Evolutionary conservation across 2,797 vertebrate species (phyloP), one percentile per base, ranked within the genome.

Genomic region (Coilia nasus): DNA sequence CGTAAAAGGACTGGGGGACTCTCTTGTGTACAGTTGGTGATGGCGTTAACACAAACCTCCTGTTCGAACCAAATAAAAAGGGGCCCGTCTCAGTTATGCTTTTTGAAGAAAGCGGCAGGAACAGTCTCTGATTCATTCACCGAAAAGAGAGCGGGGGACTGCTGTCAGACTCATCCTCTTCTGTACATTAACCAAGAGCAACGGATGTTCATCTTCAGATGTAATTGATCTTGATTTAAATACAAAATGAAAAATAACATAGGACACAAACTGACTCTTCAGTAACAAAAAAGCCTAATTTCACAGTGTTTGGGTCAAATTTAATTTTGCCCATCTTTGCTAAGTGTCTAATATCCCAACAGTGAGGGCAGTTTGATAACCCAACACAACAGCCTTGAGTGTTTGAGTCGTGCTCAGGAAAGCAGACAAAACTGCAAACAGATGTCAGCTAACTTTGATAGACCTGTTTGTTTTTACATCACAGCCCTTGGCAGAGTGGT

Each of bases 21-120:
- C 88, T 89, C 89, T 87, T 86, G 87, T 87, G 87, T 87, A 89
- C 88, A 89, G 88, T 88, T 88, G 87, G 81, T 86, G 83, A 88
- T 88, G 86, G 81, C 82, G 85, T 71, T 91, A 84, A 88, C 89
- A 83, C 85, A 91, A 92, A 92, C 82, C 81, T 83, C 87, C 91
- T 91, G 88, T 89, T 91, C 41, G 88, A 89, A 89, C 90, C 91
- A 91, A 93, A 93, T 92, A 89, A 90, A 91, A 88, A 88, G 88
- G 88, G 85, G 23, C 56, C 56, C 85, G 31, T 87, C 50, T 87
- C 50, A 31, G 83, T 71, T 86, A 59, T 81, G 78, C 86, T 89
- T 90, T 87, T 87, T 86, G 82, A 85, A 83, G 83, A 88, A 85
- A 9, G n/a, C 83, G 59, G 80, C 83, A 47, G 44, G 46, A 46